Evolutionary conservation across 2,113 vertebrate species (phyloP).

Genomic region (Passer domesticus): DNA sequence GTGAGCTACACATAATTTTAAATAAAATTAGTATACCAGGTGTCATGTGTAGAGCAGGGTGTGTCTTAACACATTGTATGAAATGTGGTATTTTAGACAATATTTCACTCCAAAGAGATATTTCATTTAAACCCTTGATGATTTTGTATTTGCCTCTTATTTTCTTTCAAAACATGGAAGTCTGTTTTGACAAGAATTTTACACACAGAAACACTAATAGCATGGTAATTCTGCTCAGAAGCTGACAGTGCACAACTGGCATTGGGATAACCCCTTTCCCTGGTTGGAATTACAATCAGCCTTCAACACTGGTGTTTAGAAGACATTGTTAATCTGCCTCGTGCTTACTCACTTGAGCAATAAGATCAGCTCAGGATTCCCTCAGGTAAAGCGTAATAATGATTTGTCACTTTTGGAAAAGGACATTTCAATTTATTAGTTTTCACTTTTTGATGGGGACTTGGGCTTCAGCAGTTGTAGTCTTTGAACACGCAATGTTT

Average conservation of each 20-base stretch:
- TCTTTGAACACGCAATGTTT: neutral
- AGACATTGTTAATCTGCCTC: neutral
- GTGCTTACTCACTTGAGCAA: neutral
- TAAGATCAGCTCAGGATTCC: neutral
- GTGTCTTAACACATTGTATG: neutral
- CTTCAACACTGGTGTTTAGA: neutral
- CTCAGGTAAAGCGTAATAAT: neutral
- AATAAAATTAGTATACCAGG: neutral
- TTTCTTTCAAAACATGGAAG: slow-evolving; percentile 8
- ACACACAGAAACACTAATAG: neutral
- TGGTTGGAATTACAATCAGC: neutral
- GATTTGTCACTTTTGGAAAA: neutral
- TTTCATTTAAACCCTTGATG: neutral
- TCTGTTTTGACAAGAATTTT: slow-evolving; percentile 32
- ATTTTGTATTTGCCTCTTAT: neutral
- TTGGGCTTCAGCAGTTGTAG: neutral
- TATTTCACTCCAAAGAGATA: neutral
- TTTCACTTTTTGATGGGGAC: neutral
- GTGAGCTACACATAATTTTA: neutral
- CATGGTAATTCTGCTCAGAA: neutral
- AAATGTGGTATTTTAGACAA: neutral
- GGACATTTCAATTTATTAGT: neutral
- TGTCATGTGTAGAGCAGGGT: neutral
- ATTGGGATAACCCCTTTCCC: neutral
- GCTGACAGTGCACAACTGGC: neutral